Evolutionary conservation across 1,140 invertebrate genomes (phyloP).

Genomic region (Drosophila oshimai): DNA sequence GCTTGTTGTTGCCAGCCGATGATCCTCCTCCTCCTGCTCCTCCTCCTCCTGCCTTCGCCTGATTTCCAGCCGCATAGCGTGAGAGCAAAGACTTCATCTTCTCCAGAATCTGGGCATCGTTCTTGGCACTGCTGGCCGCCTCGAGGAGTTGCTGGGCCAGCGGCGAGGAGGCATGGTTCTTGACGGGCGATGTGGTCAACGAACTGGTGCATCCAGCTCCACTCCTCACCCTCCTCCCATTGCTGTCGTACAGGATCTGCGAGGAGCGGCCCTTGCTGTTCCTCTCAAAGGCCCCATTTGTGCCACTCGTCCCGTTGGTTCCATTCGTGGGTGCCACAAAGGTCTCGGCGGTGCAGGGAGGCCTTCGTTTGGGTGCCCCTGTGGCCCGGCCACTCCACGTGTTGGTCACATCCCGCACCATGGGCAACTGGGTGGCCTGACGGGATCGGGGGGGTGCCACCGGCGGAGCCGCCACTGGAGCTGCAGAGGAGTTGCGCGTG

Average conservation of each 20-base stretch:
- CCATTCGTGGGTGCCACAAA: constrained; percentile 84
- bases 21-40: neutral
- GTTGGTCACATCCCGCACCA: constrained; percentile 84
- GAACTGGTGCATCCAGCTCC: constrained; percentile 68
- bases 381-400: constrained; percentile 87
- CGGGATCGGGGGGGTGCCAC: constrained; percentile 18
- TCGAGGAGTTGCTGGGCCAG: constrained; percentile 88
- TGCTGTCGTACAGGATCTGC: constrained; percentile 85
- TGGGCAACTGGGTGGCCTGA: constrained; percentile 79
- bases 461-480: neutral
- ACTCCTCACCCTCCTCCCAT: constrained; percentile 83
- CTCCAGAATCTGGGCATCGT: constrained; percentile 87
- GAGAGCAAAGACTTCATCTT: constrained; percentile 88
- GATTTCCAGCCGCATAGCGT: constrained; percentile 85
- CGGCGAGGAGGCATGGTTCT: constrained; percentile 85
- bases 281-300: constrained; percentile 84
- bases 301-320: neutral
- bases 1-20: neutral
- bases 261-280: constrained; percentile 86
- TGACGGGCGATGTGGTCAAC: constrained; percentile 83
- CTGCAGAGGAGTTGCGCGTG: constrained; percentile 32
- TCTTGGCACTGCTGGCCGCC: constrained; percentile 87
- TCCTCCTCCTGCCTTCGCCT: constrained; percentile 14
- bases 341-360: constrained; percentile 87
- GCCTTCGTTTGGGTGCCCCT: constrained; percentile 83